These are phyloP conservation scores for Tinea semifulvella DNA, from an alignment of 2,888 invertebrate species.

Conservation along the genomic window DNA sequence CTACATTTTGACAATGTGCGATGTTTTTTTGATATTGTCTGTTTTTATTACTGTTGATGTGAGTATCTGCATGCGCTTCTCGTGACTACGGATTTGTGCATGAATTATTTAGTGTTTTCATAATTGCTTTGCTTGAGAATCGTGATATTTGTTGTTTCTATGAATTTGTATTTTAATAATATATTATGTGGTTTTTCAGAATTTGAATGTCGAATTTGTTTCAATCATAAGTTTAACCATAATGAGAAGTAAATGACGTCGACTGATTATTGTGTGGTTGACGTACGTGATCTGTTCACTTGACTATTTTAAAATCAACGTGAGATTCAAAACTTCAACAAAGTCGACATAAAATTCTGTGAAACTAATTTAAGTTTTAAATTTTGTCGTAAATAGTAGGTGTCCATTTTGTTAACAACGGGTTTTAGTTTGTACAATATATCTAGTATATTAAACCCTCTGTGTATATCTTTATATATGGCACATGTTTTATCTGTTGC, in stretches of 20 bases:
- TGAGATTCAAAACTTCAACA: too few relatives aligned
- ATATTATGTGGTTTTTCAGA: too few relatives aligned
- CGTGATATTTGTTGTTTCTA: not conserved
- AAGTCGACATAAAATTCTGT: too few relatives aligned
- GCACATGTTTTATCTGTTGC: slow-evolving; percentile 15
- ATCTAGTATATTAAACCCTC: slow-evolving; percentile 13
- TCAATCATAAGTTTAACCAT: too few relatives aligned
- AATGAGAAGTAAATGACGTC: too few relatives aligned
- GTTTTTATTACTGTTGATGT: not conserved
- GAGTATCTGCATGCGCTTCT: not conserved
- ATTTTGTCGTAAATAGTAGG: too few relatives aligned
- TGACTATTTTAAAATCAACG: too few relatives aligned
- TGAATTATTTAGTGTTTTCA: not conserved
- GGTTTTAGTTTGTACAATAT: not conserved
- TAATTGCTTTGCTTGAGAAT: not conserved
- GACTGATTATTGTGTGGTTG: too few relatives aligned
- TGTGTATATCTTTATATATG: slow-evolving; percentile 14
- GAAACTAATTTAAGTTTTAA: too few relatives aligned
- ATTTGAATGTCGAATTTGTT: too few relatives aligned
- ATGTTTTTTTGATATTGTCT: too few relatives aligned
- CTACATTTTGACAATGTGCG: not conserved
- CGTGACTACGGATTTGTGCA: not conserved
- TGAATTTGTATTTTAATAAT: not conserved
- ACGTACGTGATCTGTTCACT: too few relatives aligned
- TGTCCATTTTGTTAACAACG: not conserved